phyloP scores from a whole-genome alignment of 2,888 invertebrate species.

The Elaeidobius kamerunicus region DNA sequence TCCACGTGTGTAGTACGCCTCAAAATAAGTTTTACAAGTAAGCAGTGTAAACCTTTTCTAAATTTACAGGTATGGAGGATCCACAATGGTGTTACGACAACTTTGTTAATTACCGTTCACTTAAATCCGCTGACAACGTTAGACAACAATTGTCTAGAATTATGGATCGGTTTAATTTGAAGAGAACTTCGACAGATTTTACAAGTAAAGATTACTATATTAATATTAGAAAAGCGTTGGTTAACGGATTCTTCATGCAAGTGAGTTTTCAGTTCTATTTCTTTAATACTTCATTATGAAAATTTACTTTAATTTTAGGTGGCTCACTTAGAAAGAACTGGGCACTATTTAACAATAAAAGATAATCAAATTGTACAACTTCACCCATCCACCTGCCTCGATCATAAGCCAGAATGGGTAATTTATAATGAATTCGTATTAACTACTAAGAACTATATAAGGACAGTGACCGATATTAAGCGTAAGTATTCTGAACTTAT shows the following conservation, averaged over 20 bases:
- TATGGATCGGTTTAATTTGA: constrained; percentile 95
- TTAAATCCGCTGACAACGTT: constrained; percentile 98
- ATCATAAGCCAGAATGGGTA: constrained; percentile 99
- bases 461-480: constrained; percentile 98
- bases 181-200: constrained; percentile 95
- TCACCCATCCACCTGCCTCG: constrained; percentile 97
- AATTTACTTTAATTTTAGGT: constrained; percentile 57
- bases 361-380: constrained; percentile 99
- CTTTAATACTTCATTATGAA: not conserved
- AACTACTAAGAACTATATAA: constrained; percentile 98
- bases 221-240: constrained; percentile 97
- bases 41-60: not conserved
- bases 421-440: constrained; percentile 99
- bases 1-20: too few species aligned
- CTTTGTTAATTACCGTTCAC: constrained; percentile 96
- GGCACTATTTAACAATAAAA: constrained; percentile 97
- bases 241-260: constrained; percentile 99
- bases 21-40: too few species aligned
- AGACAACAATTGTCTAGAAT: constrained; percentile 94
- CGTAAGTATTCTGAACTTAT: constrained; percentile 67
- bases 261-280: constrained; percentile 51
- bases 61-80: constrained; percentile 85
- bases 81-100: constrained; percentile 99
- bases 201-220: constrained; percentile 98
- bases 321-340: constrained; percentile 95